A percentile compares a stretch with the other conserved stretches of the same genome.
Conservation (phyloP, 2,113 vertebrate species). For the Catharus bicknelli region DNA sequence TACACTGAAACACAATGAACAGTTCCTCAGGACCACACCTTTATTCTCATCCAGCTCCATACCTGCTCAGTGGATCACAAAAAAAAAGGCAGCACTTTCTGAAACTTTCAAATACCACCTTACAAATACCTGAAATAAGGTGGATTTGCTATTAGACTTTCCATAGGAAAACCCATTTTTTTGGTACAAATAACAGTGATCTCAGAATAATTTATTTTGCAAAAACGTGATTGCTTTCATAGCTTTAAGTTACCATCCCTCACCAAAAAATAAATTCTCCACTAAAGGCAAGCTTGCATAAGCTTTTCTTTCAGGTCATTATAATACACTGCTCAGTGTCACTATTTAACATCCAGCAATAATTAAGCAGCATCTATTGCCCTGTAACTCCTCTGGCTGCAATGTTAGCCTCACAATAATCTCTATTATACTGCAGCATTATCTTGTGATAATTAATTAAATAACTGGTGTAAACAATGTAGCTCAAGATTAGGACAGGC, state of each 20-base stretch:
- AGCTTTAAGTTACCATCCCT: not conserved
- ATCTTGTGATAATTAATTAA: conserved; percentile 17
- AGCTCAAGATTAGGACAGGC: not conserved
- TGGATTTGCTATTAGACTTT: not conserved
- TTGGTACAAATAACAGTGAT: not conserved
- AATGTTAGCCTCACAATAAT: conserved; percentile 14
- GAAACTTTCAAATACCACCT: not conserved
- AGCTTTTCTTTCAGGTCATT: not conserved
- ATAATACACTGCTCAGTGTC: not conserved
- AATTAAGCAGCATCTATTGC: conserved; percentile 15
- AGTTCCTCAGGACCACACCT: rapidly evolving
- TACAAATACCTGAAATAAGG: not conserved
- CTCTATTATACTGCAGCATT: not conserved
- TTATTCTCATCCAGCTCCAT: not conserved
- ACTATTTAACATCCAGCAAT: not conserved
- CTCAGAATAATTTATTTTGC: not conserved
- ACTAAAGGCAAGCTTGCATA: not conserved
- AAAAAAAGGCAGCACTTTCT: not conserved
- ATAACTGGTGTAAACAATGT: not conserved
- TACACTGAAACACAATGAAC: not conserved
- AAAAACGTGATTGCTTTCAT: not conserved
- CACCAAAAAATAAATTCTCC: not conserved
- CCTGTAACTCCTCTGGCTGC: not conserved
- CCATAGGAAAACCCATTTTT: not conserved
- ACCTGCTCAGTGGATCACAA: not conserved